Evolutionary conservation across 2,113 vertebrate species (phyloP), one percentile per base, ranked within the genome.

Genomic region (Pseudonaja textilis): DNA sequence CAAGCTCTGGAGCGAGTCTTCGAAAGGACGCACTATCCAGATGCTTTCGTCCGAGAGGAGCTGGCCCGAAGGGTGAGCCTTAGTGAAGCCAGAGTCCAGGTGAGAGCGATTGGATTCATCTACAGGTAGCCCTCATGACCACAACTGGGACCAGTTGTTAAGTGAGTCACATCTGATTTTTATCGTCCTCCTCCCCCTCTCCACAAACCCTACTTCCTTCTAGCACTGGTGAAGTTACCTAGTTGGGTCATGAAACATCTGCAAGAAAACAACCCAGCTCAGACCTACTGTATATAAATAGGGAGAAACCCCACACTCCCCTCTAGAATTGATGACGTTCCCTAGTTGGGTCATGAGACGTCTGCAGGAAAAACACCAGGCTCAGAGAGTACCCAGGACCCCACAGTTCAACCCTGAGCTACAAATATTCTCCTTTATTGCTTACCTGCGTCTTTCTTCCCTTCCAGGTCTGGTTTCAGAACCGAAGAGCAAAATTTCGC

Each of bases 381-480:
- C 26, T 29, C 26, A 64, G 26, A 64, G 61, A 64, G 26, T 2
- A 3, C 26, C 26, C 26, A 5, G 2, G 29, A 52, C 50, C 10
- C 50, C 10, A 2, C 57, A 10, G 3, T 59, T 59, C 8, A 25
- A 34, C 64, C 14, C 5, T 0, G 29, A 5, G 29, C 26, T 5
- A n/a, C 61, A 14, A 69, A 34, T 64, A 14, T n/a, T 4, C 61
- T 16, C 61, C 29, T n/a, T n/a, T 4, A 10, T 64, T n/a, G 26
- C 61, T 29, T 29, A 29, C 12, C 59, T 1, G 61, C 2, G 3
- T 87, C 0, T 59, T 25, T 25, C 22, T 0, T 0, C 0, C 52
- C 50, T 42, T 1, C 1, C 94, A 98, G 98, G 98, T 98, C 23
- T 98, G 98, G 98, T 98, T 98, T 92, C 98, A 98, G 97, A 98